A percentile compares a stretch with the other conserved stretches of the same genome.
Conservation (phyloP, 2,797 vertebrate genomes). For the Neosilurus mollespiculum region DNA sequence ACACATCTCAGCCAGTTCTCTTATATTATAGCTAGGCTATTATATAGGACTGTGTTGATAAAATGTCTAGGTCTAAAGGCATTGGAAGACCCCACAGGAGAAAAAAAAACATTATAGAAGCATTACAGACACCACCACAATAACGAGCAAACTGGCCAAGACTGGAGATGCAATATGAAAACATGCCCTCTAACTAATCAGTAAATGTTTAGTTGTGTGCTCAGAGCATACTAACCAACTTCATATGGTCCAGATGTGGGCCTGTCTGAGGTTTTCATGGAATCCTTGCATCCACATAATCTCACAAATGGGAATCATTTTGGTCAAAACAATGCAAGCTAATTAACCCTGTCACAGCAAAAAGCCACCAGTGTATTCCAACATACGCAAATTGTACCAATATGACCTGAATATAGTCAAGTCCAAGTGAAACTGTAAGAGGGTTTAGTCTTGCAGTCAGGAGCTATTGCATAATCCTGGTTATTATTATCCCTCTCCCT, state of each 20-base stretch:
- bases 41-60: neutral
- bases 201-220: neutral
- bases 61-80: neutral
- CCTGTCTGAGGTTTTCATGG: neutral
- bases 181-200: neutral
- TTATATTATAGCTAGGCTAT: neutral
- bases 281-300: conserved; percentile 2
- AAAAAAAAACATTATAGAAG: neutral
- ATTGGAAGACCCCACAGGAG: neutral
- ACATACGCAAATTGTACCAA: neutral
- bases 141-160: neutral
- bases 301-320: neutral
- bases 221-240: neutral
- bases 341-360: neutral
- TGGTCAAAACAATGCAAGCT: neutral
- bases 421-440: neutral
- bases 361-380: neutral
- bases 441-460: neutral
- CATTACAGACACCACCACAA: neutral
- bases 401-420: neutral
- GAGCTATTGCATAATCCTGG: neutral
- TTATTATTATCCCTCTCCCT: neutral
- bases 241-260: neutral
- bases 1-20: neutral
- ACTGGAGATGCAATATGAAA: conserved; percentile 4